Conservation (phyloP, 1,140 invertebrate genomes). For the Solenopsis invicta region DNA sequence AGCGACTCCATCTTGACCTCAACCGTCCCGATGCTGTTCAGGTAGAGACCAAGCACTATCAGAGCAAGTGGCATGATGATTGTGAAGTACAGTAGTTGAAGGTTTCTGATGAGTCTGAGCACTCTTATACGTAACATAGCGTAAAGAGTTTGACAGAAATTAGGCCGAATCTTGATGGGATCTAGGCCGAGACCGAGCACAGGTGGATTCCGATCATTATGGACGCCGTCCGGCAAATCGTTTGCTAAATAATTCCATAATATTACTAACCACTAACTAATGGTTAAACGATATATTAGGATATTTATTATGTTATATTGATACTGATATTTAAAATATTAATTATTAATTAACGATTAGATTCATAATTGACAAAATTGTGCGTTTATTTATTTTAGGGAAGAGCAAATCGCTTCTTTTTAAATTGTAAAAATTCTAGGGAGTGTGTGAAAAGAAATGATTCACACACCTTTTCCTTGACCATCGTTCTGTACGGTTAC, state of each 20-base stretch:
- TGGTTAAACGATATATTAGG: neutral
- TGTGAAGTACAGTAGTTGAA: conserved; percentile 87
- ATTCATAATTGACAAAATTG: conserved; percentile 23
- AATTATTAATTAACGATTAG: neutral
- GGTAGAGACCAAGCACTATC: conserved; percentile 90
- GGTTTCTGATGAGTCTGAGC: conserved; percentile 85
- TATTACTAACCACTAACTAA: neutral
- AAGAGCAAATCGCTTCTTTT: neutral
- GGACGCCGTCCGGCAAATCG: conserved; percentile 82
- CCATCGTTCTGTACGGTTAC: conserved; percentile 82
- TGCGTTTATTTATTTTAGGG: neutral
- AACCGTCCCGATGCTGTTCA: conserved; percentile 89
- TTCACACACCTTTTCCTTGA: conserved; percentile 82
- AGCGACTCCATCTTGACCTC: conserved; percentile 89
- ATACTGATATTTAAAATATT: no score
- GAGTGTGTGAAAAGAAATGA: conserved; percentile 29
- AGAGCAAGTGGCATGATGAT: conserved; percentile 88
- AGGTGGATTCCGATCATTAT: conserved; percentile 83
- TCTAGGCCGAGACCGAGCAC: conserved; percentile 87
- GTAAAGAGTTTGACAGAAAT: conserved; percentile 86
- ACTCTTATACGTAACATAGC: conserved; percentile 86
- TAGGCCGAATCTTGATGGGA: conserved; percentile 87
- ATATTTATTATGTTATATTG: neutral
- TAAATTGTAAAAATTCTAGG: neutral
- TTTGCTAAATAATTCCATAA: conserved; percentile 68